Percentiles rank a stretch among this genome's conserved stretches.
Evolutionary conservation across 2,888 invertebrate species (phyloP).

Genomic region (Trachelus iudaicus): DNA sequence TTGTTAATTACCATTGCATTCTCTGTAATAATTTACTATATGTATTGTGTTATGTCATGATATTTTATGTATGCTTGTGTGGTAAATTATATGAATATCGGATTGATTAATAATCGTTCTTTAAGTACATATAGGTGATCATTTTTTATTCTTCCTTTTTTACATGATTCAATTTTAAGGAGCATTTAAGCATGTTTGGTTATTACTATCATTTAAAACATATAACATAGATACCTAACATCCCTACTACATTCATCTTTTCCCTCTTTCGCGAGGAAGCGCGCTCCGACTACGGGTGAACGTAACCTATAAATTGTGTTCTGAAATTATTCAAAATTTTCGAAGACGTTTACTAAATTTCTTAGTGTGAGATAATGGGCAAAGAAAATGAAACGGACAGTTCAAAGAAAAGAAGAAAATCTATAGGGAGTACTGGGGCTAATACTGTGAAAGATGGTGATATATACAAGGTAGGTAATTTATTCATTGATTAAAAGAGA

Average conservation of each 20-base stretch:
- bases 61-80: neutral
- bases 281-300: neutral
- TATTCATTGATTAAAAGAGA: neutral
- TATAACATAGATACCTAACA: neutral
- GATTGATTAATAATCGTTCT: neutral
- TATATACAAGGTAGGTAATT: conserved; percentile 50
- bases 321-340: neutral
- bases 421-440: conserved; percentile 30
- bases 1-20: neutral
- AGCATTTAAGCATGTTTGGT: neutral
- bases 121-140: neutral
- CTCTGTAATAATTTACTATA: neutral
- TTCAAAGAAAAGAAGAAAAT: conserved; percentile 53
- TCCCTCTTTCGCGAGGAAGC: neutral
- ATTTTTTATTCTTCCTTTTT: neutral
- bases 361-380: conserved; percentile 40
- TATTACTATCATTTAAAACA: neutral
- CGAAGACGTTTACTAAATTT: neutral
- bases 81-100: neutral
- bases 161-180: neutral
- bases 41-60: neutral
- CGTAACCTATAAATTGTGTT: neutral
- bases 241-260: neutral
- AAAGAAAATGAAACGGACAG: conserved; percentile 54
- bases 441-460: conserved; percentile 49